Evolutionary conservation across 2,113 vertebrate genomes (phyloP).

Genomic region (Murina feae): DNA sequence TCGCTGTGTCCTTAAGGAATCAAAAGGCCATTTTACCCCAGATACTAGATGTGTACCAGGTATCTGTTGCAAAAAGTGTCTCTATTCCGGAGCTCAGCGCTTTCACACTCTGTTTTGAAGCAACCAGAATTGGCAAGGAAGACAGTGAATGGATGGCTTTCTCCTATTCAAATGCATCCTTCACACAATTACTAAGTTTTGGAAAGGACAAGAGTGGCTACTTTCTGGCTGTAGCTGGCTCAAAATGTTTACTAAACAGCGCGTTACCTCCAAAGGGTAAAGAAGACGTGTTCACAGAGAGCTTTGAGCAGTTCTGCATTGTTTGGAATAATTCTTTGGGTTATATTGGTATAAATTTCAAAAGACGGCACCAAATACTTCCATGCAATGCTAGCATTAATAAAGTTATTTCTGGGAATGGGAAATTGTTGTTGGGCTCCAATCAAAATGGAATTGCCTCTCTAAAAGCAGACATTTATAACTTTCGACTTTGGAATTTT

Average conservation of each 20-base stretch:
- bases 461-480: constrained; percentile 91
- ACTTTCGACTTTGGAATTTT: constrained; percentile 93
- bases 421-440: constrained; percentile 85
- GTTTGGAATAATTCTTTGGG: constrained; percentile 82
- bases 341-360: constrained; percentile 77
- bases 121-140: constrained; percentile 75
- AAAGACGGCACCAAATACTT: constrained; percentile 70
- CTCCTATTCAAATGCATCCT: constrained; percentile 78
- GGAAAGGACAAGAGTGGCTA: constrained; percentile 74
- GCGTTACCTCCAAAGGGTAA: constrained; percentile 68
- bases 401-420: constrained; percentile 79
- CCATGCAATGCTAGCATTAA: constrained; percentile 75
- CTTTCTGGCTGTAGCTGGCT: constrained; percentile 76
- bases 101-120: constrained; percentile 93
- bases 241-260: constrained; percentile 80
- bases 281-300: constrained; percentile 80
- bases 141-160: constrained; percentile 86
- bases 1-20: constrained; percentile 93
- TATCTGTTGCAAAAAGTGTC: constrained; percentile 79
- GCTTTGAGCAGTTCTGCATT: constrained; percentile 87
- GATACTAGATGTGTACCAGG: constrained; percentile 63
- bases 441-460: constrained; percentile 74
- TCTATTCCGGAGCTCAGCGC: constrained; percentile 85
- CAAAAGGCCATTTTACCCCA: constrained; percentile 89
- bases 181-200: constrained; percentile 78